Evolutionary conservation across 2,797 vertebrate species (phyloP).

Genomic region (Sylvilagus floridanus): DNA sequence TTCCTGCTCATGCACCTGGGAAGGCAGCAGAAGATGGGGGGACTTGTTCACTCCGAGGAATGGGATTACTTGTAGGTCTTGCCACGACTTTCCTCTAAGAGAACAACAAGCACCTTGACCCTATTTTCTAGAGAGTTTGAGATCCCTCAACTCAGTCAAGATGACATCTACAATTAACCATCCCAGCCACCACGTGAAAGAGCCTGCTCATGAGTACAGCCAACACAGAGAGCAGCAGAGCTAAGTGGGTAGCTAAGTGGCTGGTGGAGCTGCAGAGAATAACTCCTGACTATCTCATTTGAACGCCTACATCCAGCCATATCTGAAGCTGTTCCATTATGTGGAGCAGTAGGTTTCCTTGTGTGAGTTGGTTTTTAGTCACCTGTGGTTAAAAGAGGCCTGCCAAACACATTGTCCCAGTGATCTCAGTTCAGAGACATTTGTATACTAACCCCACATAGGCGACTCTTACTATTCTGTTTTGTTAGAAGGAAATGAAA

Average conservation of each 20-base stretch:
- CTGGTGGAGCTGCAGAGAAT: not conserved
- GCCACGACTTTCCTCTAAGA: not conserved
- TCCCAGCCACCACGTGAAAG: not conserved
- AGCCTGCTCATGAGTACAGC: not conserved
- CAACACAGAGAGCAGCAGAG: not conserved
- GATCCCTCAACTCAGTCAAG: not conserved
- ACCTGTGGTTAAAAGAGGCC: not conserved
- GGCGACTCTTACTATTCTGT: not conserved
- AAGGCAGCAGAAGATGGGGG: not conserved
- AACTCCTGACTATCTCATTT: not conserved
- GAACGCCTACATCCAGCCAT: not conserved
- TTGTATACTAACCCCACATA: not conserved
- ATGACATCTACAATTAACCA: not conserved
- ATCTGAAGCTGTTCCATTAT: not conserved
- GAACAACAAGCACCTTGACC: not conserved
- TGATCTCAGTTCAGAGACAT: not conserved
- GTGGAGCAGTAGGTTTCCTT: not conserved
- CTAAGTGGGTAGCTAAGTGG: not conserved
- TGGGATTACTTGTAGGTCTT: not conserved
- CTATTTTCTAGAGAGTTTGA: not conserved
- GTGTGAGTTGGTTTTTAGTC: not conserved
- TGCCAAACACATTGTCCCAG: not conserved
- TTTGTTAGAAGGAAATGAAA: slow-evolving; percentile 39
- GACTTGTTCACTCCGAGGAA: not conserved
- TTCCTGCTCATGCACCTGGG: too few relatives aligned